phyloP scores from a whole-genome alignment of 2,888 invertebrate genomes.

The Beris morrisii region DNA sequence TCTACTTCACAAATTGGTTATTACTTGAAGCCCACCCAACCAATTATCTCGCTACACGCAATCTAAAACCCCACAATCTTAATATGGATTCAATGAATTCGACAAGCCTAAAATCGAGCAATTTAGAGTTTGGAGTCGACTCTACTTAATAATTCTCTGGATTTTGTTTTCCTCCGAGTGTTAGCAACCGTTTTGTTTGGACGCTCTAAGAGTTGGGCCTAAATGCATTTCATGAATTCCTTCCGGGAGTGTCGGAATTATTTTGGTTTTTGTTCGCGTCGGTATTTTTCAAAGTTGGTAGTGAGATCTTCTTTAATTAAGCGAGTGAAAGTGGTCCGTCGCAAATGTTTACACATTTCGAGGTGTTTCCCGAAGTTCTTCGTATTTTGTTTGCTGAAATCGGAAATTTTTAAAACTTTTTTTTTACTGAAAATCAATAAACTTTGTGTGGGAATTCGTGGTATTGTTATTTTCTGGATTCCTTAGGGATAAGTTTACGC shows the following conservation, averaged over 20 bases:
- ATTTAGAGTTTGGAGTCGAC: constrained; percentile 9
- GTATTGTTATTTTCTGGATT: neutral
- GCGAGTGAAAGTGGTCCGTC: too few species aligned
- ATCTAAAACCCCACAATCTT: too few species aligned
- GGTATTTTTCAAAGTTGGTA: neutral
- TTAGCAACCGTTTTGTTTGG: constrained; percentile 26
- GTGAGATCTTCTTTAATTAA: too few species aligned
- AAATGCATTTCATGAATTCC: constrained; percentile 7
- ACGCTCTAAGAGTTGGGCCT: neutral
- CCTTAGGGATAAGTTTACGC: constrained; percentile 11
- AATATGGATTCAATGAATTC: too few species aligned
- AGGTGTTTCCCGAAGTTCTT: too few species aligned
- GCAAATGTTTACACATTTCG: too few species aligned
- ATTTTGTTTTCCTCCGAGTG: constrained; percentile 13
- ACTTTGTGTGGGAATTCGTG: constrained; percentile 1
- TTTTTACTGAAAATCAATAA: constrained; percentile 16
- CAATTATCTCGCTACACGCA: too few species aligned
- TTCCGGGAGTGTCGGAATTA: constrained; percentile 18
- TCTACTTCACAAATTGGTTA: too few species aligned
- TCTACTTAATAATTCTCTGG: neutral
- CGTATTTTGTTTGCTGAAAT: too few species aligned
- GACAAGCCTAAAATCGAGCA: too few species aligned
- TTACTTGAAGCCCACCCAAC: too few species aligned
- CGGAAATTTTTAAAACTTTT: neutral
- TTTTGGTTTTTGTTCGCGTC: neutral